Evolutionary conservation across 2,888 invertebrate genomes (phyloP), one percentile per base, ranked within the genome.

Genomic region (Griposia aprilina): DNA sequence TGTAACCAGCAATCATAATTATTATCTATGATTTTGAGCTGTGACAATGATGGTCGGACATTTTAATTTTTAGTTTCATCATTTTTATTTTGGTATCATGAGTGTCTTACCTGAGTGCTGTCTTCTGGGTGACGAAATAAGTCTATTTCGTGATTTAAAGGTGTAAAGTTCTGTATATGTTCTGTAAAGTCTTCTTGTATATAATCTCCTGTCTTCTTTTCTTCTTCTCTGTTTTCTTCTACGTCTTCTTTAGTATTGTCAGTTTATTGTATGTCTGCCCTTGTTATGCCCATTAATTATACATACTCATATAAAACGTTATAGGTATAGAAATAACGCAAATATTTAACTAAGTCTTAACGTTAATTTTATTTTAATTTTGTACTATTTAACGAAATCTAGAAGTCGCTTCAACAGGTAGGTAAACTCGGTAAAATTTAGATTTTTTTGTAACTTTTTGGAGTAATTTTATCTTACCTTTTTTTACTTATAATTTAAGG

Each of bases 371-470:
- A 89, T 94, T 94, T 92, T 94, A 96, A 97, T 97, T 97, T 96
- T 96, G 96, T 96, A 97, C 97, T 96, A 94, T 97, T 88, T 93
- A 97, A 97, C 96, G 92, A 96, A 97, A 96, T 96, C 94, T 96
- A 95, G 96, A 96, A 96, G 93, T 95, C 90, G 91, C 89, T 94
- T 95, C 94, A 96, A 96, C 96, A 94, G 94, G 95, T 96, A 96
- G 96, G 94, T 96, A 96, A 96, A 95, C 92, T 94, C 93, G 92
- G 90, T 94, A 94, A 84, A 96, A 95, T 96, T 96, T 96, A 92
- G 96, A 92, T 92, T 93, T 86, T 93, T 94, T 94, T 94, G 91
- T 93, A 92, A 91, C 89, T 82, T 93, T 93, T 95, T 93, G 92
- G 88, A 87, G 92, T 94, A 94, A 93, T 95, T 95, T 95, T 94